Conservation (phyloP, 1,140 invertebrate species). For the Trachymyrmex septentrionalis region DNA sequence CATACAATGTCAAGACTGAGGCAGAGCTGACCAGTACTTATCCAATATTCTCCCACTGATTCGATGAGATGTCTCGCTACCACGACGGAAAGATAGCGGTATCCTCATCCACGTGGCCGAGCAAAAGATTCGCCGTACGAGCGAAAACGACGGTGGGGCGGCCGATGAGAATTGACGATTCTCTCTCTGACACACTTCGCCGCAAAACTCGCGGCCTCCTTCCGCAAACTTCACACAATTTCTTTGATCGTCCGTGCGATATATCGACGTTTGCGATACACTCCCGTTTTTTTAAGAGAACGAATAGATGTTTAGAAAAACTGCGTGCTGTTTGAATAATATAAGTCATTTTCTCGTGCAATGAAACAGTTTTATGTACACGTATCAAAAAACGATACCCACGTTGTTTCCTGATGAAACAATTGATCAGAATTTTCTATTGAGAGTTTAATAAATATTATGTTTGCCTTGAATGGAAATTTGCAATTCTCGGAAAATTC, state of each 20-base stretch:
- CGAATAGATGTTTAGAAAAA: background rate
- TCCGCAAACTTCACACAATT: background rate
- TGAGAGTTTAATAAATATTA: too few relatives aligned
- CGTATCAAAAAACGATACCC: background rate
- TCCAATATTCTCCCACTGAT: background rate
- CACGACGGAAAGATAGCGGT: background rate
- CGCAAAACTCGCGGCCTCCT: conserved; percentile 23
- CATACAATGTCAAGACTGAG: conserved; percentile 83
- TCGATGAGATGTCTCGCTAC: conserved; percentile 2
- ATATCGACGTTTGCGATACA: background rate
- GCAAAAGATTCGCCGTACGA: background rate
- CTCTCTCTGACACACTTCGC: conserved; percentile 66
- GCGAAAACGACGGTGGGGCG: background rate
- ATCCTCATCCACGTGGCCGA: background rate
- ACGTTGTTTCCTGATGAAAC: background rate
- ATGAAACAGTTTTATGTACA: background rate
- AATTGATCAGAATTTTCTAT: background rate
- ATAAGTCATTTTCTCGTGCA: background rate
- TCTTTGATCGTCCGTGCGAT: background rate
- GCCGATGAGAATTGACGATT: conserved; percentile 19
- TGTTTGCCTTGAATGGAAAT: too few relatives aligned
- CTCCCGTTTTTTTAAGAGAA: background rate
- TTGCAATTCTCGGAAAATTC: too few relatives aligned
- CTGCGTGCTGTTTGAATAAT: background rate
- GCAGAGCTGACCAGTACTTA: conserved; percentile 42